These are phyloP conservation scores for Pheosia gnoma DNA, from an alignment of 2,888 invertebrate species.

Conservation along the genomic window DNA sequence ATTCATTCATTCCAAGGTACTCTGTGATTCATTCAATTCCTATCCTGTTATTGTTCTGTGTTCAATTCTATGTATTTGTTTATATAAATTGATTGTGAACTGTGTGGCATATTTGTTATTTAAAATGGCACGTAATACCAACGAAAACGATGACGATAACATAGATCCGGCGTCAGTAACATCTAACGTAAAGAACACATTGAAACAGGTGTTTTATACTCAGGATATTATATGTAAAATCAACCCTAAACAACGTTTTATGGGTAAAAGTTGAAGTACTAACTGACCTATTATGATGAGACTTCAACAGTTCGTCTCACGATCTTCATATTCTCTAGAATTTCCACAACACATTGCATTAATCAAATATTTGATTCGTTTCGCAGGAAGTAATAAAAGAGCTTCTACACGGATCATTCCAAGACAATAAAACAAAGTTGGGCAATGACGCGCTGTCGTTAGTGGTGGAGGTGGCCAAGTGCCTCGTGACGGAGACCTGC, in stretches of 20 bases:
- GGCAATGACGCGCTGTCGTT: slow-evolving; percentile 81
- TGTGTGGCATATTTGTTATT: slow-evolving; percentile 7
- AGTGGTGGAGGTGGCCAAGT: slow-evolving; percentile 80
- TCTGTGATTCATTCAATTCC: too few species aligned
- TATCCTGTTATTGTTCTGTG: too few species aligned
- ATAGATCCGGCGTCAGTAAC: slow-evolving; percentile 66
- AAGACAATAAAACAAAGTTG: slow-evolving; percentile 82
- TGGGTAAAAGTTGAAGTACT: not conserved
- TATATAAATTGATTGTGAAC: not conserved
- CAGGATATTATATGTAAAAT: not conserved
- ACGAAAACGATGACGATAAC: slow-evolving; percentile 61
- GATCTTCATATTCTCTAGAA: not conserved
- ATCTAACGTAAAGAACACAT: slow-evolving; percentile 60
- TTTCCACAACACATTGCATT: not conserved
- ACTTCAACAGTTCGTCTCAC: not conserved
- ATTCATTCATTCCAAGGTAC: too few species aligned
- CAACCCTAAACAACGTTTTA: not conserved
- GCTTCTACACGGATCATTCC: slow-evolving; percentile 76
- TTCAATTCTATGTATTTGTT: not conserved
- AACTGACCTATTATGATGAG: not conserved
- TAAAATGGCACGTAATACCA: slow-evolving; percentile 63
- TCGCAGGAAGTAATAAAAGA: slow-evolving; percentile 82
- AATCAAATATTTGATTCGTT: not conserved
- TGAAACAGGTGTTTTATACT: slow-evolving; percentile 59
- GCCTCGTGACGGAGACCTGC: slow-evolving; percentile 81